Base-by-base conservation (phyloP, 2,888 invertebrate genomes). In the Drosophila paranaensis region DNA sequence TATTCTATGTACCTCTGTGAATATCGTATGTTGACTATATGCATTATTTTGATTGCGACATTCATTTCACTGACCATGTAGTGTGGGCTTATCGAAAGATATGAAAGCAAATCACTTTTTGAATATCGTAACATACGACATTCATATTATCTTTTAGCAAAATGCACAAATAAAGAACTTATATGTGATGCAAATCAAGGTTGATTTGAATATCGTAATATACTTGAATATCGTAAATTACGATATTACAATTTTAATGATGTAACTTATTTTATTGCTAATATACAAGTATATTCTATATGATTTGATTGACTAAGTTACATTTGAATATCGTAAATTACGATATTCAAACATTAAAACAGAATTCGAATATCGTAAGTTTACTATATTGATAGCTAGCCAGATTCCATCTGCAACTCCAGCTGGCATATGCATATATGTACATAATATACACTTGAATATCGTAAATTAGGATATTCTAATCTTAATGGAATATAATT, bases 321-420 rank as follows among this genome's bases (percentile, higher is more conserved):
- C 4, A 30, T 16, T 50, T 33, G 3, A 33, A 50, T 50, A 33
- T 33, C 6, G 33, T 33, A 50, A 33, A 11, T 13, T 50, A 33
- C 50, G 8, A 50, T 33, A 33, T 16, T 50, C 9, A 48, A n/a
- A 33, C 9, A 5, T 10, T 46, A n/a, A n/a, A n/a, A n/a, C n/a
- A n/a, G n/a, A n/a, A n/a, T n/a, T n/a, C n/a, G n/a, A 37, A 53
- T 37, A 53, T 53, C 35, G 53, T 53, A 25, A 14, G 16, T 0
- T 9, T 53, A 37, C 53, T 37, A 53, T 37, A 37, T 53, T 53
- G n/a, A n/a, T n/a, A n/a, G n/a, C n/a, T n/a, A n/a, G n/a, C n/a
- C n/a, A n/a, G n/a, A n/a, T n/a, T n/a, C n/a, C n/a, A n/a, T n/a
- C n/a, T n/a, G n/a, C n/a, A n/a, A n/a, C n/a, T n/a, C n/a, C n/a